Conservation (phyloP, 2,113 vertebrate genomes). For the Geococcyx californianus region DNA sequence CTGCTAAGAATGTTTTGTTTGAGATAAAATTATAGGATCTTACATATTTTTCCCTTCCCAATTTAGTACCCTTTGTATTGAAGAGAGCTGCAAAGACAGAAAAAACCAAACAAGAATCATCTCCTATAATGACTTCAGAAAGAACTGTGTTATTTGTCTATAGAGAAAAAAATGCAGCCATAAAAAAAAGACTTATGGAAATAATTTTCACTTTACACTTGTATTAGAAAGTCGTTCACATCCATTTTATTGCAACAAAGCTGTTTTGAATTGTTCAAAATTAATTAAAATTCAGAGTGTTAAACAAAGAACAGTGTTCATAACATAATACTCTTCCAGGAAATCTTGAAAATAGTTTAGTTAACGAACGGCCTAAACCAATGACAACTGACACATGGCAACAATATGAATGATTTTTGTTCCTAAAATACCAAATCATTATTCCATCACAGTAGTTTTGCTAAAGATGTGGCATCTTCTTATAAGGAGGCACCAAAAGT, state of each 20-base stretch:
- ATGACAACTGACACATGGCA: neutral
- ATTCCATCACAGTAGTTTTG: neutral
- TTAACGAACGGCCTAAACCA: neutral
- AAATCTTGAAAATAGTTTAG: neutral
- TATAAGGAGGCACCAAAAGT: neutral
- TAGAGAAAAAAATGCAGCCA: neutral
- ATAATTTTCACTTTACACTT: neutral
- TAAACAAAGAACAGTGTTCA: neutral
- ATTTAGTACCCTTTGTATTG: neutral
- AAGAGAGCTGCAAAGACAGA: neutral
- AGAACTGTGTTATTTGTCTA: neutral
- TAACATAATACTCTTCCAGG: neutral
- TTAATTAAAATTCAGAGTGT: neutral
- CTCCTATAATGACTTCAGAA: neutral
- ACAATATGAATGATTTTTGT: neutral
- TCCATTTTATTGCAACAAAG: conserved; percentile 47
- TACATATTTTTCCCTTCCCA: neutral
- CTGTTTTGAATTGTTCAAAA: conserved; percentile 5
- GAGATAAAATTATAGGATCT: neutral
- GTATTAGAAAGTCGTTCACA: conserved; percentile 17
- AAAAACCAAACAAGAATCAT: neutral
- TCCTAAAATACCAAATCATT: neutral
- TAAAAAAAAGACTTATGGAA: neutral
- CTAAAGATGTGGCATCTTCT: neutral
- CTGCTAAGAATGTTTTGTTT: neutral